A percentile compares a stretch with the other conserved stretches of the same genome.
Evolutionary conservation across 2,797 vertebrate species (phyloP).

Genomic region (Bovichtus variegatus): DNA sequence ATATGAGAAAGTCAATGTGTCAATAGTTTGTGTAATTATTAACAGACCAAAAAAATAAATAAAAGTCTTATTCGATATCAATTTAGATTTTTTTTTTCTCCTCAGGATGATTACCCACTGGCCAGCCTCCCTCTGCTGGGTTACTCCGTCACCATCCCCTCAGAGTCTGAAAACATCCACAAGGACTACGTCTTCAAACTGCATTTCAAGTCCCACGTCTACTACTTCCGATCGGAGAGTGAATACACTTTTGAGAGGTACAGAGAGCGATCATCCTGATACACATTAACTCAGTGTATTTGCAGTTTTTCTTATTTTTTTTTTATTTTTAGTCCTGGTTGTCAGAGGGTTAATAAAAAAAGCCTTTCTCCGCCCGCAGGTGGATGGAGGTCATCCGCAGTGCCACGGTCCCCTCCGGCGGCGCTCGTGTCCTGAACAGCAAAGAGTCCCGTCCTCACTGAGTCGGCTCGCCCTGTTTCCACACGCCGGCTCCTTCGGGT

Average conservation of each 20-base stretch:
- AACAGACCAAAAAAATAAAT: too few relatives aligned
- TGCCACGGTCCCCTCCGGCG: slow-evolving; percentile 90
- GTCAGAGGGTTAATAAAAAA: background rate
- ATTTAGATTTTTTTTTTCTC: background rate
- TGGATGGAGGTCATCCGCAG: slow-evolving; percentile 99
- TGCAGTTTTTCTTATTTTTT: too few relatives aligned
- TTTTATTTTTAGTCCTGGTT: background rate
- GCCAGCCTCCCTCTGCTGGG: slow-evolving; percentile 97
- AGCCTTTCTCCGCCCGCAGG: slow-evolving; percentile 73
- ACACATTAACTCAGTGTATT: background rate
- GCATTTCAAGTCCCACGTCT: slow-evolving; percentile 98
- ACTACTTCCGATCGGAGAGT: slow-evolving; percentile 98
- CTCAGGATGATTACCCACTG: slow-evolving; percentile 95
- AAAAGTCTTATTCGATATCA: background rate
- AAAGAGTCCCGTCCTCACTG: slow-evolving; percentile 91
- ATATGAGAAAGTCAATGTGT: background rate
- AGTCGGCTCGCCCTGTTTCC: slow-evolving; percentile 58
- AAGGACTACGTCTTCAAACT: slow-evolving; percentile 99
- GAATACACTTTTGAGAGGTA: slow-evolving; percentile 98
- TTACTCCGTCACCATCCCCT: slow-evolving; percentile 95
- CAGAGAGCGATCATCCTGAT: background rate
- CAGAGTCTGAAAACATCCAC: slow-evolving; percentile 96
- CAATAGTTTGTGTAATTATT: too few relatives aligned
- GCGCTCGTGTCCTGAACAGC: slow-evolving; percentile 86
- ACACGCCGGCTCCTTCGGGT: slow-evolving; percentile 35